Conservation (phyloP, 2,113 vertebrate genomes). For the Malurus melanocephalus region DNA sequence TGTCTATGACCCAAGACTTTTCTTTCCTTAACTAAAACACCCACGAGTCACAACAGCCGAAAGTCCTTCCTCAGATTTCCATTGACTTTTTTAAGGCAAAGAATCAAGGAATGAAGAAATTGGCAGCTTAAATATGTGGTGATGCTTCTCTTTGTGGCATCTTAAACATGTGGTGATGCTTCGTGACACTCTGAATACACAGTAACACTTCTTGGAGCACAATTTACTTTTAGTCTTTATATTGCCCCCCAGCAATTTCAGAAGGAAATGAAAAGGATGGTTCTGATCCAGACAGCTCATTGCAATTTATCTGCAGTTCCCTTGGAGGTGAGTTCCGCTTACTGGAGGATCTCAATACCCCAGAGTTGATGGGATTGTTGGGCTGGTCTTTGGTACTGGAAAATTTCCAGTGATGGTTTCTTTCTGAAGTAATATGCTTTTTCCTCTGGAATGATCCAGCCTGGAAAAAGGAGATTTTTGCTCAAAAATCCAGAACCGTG, state of each 20-base stretch:
- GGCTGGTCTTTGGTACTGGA: not conserved
- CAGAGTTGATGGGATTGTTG: not conserved
- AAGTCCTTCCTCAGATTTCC: not conserved
- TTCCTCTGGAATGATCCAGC: not conserved
- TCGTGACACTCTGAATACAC: not conserved
- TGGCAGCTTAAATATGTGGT: not conserved
- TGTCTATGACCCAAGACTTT: fast-evolving
- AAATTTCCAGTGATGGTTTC: not conserved
- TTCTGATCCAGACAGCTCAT: not conserved
- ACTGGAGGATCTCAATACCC: not conserved
- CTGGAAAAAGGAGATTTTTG: not conserved
- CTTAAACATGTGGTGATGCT: not conserved
- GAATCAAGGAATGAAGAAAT: not conserved
- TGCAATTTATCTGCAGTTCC: not conserved
- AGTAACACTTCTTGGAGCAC: not conserved
- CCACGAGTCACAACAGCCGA: not conserved
- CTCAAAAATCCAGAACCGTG: not conserved
- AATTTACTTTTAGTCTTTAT: not conserved
- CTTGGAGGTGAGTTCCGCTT: not conserved
- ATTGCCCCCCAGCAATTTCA: not conserved
- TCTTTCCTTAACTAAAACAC: not conserved
- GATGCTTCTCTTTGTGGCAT: not conserved
- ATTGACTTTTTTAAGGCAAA: not conserved
- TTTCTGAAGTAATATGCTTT: not conserved
- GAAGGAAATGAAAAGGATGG: not conserved